phyloP scores from a whole-genome alignment of 2,797 vertebrate species.

The Monodelphis domestica region DNA sequence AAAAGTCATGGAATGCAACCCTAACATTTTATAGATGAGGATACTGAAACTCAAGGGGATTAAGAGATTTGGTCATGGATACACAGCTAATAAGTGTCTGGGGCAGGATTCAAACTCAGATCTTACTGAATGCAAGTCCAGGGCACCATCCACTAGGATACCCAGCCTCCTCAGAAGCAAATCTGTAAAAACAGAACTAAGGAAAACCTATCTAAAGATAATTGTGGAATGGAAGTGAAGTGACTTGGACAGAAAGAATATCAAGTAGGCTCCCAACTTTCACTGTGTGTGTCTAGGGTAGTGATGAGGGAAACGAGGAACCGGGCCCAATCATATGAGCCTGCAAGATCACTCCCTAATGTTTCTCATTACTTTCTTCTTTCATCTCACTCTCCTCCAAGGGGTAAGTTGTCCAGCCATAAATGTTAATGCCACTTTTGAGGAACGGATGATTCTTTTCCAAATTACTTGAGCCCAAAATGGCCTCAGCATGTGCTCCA shows the following conservation, averaged over 20 bases:
- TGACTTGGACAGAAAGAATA: background rate
- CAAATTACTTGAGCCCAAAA: conserved; percentile 27
- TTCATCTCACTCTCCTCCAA: background rate
- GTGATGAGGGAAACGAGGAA: background rate
- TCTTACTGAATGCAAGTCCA: background rate
- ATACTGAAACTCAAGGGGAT: background rate
- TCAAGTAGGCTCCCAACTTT: background rate
- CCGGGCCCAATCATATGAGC: background rate
- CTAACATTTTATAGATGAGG: background rate
- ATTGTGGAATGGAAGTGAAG: background rate
- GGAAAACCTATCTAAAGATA: conserved; percentile 12
- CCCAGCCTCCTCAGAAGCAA: background rate
- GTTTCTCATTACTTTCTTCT: background rate
- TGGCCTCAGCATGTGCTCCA: background rate
- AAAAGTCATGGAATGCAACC: background rate
- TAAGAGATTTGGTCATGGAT: background rate
- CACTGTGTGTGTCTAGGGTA: too few species aligned
- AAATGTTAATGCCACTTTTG: conserved; percentile 3
- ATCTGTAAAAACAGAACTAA: background rate
- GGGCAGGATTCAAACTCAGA: background rate
- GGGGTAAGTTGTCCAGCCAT: background rate
- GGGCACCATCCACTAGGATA: background rate
- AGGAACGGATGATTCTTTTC: conserved; percentile 17
- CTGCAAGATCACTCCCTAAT: background rate
- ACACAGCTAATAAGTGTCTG: background rate